Conservation (phyloP, 2,797 vertebrate genomes). For the Argya squamiceps region DNA sequence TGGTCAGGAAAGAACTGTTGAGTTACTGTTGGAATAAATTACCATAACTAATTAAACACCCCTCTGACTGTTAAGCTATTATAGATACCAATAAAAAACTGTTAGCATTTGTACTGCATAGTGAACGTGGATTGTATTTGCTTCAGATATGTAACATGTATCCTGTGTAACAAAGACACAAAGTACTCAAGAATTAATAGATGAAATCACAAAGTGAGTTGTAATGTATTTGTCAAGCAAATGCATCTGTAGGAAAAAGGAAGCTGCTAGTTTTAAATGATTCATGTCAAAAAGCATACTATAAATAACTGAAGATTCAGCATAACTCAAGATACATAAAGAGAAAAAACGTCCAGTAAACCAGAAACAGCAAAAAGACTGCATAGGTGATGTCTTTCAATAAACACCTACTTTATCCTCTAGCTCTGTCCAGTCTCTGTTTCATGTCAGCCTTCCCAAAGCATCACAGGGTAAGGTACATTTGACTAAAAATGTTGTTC, state of each 20-base stretch:
- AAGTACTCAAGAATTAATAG: background rate
- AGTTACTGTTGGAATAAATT: background rate
- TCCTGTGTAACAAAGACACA: background rate
- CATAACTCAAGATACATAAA: background rate
- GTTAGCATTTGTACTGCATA: background rate
- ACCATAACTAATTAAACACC: background rate
- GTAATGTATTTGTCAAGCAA: background rate
- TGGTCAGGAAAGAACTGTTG: background rate
- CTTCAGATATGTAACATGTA: background rate
- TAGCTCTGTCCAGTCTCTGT: too few species aligned
- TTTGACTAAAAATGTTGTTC: background rate
- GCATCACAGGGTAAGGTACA: background rate
- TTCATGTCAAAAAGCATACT: background rate
- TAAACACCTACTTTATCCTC: too few species aligned
- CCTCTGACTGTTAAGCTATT: background rate
- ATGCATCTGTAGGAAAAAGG: background rate
- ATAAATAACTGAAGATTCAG: background rate
- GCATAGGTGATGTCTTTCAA: background rate
- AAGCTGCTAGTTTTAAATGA: background rate
- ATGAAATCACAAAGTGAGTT: background rate
- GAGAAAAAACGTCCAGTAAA: background rate
- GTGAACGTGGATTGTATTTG: background rate
- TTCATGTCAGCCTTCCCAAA: too few species aligned
- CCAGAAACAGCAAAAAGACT: background rate
- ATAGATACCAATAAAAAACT: background rate